phyloP scores from a whole-genome alignment of 2,113 vertebrate genomes.

The Tautogolabrus adspersus region DNA sequence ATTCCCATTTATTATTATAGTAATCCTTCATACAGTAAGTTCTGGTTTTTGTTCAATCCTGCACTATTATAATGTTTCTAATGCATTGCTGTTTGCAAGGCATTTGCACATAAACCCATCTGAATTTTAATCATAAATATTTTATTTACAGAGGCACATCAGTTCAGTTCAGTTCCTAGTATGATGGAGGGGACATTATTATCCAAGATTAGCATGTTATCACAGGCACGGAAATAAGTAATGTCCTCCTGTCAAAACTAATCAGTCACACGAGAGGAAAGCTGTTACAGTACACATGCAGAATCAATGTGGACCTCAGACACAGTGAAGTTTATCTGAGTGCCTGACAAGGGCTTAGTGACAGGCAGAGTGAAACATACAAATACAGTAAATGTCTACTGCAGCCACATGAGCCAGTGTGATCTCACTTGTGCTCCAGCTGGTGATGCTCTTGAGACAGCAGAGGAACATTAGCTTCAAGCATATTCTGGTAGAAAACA shows the following conservation, averaged over 20 bases:
- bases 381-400: neutral
- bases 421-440: neutral
- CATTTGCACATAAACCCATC: neutral
- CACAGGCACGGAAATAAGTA: constrained; percentile 49
- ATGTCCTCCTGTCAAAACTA: constrained; percentile 60
- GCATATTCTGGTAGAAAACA: too few species aligned
- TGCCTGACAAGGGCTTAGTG: neutral
- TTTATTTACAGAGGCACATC: constrained; percentile 7
- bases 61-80: neutral
- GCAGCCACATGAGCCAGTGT: neutral
- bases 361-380: neutral
- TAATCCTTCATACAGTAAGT: neutral
- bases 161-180: neutral
- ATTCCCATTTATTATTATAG: neutral
- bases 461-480: neutral
- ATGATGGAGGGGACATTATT: constrained; percentile 16
- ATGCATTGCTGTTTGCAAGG: neutral
- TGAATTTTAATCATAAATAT: neutral
- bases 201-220: constrained; percentile 37
- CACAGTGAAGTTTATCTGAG: constrained; percentile 13
- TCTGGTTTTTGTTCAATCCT: neutral
- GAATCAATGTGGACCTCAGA: neutral
- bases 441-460: neutral
- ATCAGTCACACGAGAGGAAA: constrained; percentile 39
- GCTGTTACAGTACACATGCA: neutral